A percentile compares a stretch with the other conserved stretches of the same genome.
These are phyloP conservation scores for Halotydeus destructor DNA, from an alignment of 1,140 invertebrate genomes.

Conservation along the genomic window DNA sequence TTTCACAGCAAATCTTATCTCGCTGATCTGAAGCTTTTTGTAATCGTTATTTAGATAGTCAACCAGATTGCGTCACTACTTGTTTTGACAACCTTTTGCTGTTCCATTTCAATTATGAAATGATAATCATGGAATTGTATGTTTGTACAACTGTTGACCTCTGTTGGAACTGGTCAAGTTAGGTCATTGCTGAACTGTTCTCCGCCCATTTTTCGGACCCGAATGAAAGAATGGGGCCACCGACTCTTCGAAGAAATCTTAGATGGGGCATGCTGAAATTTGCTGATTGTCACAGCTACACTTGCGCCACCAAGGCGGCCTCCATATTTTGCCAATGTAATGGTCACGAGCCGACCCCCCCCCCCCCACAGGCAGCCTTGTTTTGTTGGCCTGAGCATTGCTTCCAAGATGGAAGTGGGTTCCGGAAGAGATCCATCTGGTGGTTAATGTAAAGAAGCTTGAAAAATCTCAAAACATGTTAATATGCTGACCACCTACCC, in stretches of 20 bases:
- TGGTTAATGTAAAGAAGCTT: slow-evolving; percentile 15
- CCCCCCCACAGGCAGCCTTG: slow-evolving; percentile 58
- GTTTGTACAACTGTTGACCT: slow-evolving; percentile 5
- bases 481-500: not conserved
- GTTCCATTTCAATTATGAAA: slow-evolving; percentile 10
- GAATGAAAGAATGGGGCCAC: slow-evolving; percentile 51
- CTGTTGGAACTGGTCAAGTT: slow-evolving; percentile 51
- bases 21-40: too few relatives aligned
- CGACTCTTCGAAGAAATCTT: slow-evolving; percentile 30
- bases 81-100: too few relatives aligned
- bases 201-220: slow-evolving; percentile 84
- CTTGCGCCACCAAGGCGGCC: too few relatives aligned
- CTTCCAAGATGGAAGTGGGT: slow-evolving; percentile 94
- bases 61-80: slow-evolving; percentile 1
- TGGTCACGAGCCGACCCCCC: slow-evolving; percentile 79
- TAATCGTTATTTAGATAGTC: too few relatives aligned
- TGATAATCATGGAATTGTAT: slow-evolving; percentile 7
- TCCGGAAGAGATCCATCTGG: slow-evolving; percentile 86
- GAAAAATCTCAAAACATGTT: not conserved
- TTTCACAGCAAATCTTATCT: too few relatives aligned
- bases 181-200: slow-evolving; percentile 69
- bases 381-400: slow-evolving; percentile 96
- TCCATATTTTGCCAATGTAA: slow-evolving; percentile 86
- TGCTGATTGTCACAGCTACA: too few relatives aligned
- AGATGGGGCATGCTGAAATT: too few relatives aligned